These are phyloP conservation scores for Heptranchias perlo DNA, from an alignment of 2,113 vertebrate species.

Conservation along the genomic window DNA sequence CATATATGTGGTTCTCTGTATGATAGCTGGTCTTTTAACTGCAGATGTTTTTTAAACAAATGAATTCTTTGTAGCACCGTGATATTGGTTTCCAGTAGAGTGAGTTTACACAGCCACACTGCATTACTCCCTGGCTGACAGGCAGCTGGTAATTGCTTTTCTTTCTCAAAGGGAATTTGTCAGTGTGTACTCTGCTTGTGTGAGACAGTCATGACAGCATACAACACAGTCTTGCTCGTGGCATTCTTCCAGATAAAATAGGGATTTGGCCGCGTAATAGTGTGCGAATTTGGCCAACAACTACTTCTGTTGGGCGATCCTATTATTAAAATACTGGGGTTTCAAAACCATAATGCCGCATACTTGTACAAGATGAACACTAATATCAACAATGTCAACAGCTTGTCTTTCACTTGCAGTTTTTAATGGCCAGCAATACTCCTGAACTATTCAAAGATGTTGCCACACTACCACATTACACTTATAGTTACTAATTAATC, in stretches of 20 bases:
- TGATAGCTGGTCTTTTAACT: neutral
- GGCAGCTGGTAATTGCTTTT: conserved; percentile 37
- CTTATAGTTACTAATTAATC: neutral
- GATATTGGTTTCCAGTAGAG: conserved; percentile 21
- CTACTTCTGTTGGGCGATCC: neutral
- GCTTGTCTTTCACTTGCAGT: neutral
- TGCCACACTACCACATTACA: too few relatives aligned
- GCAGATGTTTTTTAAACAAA: conserved; percentile 28
- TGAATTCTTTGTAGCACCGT: conserved; percentile 1
- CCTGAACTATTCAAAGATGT: neutral
- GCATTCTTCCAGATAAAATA: conserved; percentile 10
- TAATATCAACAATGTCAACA: neutral
- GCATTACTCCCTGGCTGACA: neutral
- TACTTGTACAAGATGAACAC: neutral
- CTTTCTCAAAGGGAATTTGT: conserved; percentile 21
- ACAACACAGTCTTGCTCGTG: neutral
- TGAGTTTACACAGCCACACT: conserved; percentile 27
- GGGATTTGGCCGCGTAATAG: neutral
- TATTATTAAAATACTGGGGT: neutral
- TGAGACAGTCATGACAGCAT: neutral
- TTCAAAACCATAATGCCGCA: neutral
- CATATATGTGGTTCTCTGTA: neutral
- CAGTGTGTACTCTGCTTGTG: neutral
- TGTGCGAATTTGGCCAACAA: neutral
- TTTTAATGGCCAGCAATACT: neutral